These are phyloP conservation scores for Nothocercus julius DNA, from an alignment of 2,113 vertebrate genomes.

Conservation along the genomic window DNA sequence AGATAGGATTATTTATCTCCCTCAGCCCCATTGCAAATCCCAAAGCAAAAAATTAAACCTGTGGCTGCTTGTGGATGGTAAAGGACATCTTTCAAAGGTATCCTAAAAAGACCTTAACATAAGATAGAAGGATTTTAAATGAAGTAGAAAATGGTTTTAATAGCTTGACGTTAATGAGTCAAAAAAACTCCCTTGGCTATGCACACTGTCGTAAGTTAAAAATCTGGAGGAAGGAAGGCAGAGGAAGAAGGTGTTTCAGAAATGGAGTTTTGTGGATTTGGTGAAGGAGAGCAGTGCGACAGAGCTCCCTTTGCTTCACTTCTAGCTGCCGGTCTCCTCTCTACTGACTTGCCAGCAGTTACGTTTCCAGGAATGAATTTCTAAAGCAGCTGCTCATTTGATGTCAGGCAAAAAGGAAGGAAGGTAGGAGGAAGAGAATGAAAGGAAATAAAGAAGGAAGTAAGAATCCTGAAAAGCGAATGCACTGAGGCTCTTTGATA, in stretches of 20 bases:
- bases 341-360: neutral
- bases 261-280: neutral
- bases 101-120: neutral
- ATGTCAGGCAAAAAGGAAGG: neutral
- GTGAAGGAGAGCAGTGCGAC: accelerated
- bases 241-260: neutral
- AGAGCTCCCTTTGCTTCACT: neutral
- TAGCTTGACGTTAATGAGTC: neutral
- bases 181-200: neutral
- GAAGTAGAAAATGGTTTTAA: neutral
- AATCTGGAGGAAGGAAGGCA: neutral
- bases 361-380: neutral
- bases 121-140: neutral
- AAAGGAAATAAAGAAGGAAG: slow-evolving; percentile 16
- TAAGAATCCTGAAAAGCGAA: neutral
- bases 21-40: neutral
- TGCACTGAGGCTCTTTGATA: neutral
- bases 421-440: neutral
- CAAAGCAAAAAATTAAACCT: neutral
- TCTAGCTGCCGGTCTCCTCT: neutral
- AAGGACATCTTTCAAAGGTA: neutral
- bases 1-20: neutral
- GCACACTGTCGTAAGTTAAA: neutral
- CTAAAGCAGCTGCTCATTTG: neutral
- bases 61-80: neutral